These are phyloP conservation scores for Myotis findleyi DNA, from an alignment of 2,797 vertebrate genomes.

Conservation along the genomic window DNA sequence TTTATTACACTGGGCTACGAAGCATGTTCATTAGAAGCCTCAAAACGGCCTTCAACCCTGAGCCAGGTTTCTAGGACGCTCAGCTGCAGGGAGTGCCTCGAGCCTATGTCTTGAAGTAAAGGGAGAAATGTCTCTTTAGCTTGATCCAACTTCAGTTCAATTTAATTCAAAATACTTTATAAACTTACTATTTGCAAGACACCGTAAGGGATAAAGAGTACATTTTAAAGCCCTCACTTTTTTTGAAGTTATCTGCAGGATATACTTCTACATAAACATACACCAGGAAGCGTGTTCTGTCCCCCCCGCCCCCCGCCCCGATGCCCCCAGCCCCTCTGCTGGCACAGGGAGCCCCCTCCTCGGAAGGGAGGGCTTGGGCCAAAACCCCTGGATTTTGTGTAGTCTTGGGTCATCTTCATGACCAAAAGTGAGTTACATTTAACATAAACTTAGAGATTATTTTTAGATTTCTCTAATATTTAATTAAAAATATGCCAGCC, in stretches of 20 bases:
- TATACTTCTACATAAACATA: background rate
- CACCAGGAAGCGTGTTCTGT: background rate
- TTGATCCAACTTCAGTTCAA: background rate
- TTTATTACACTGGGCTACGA: background rate
- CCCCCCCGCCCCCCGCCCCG: too few species aligned
- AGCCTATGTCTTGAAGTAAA: background rate
- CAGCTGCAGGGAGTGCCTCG: background rate
- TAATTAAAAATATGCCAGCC: background rate
- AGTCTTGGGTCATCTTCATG: background rate
- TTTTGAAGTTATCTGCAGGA: background rate
- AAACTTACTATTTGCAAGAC: background rate
- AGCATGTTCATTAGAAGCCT: background rate
- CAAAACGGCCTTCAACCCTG: background rate
- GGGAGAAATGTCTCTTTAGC: background rate
- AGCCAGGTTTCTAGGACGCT: background rate
- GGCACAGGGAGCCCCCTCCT: background rate
- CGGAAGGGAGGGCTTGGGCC: background rate
- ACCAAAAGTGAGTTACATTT: background rate
- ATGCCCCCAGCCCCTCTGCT: too few species aligned
- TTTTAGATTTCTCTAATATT: background rate
- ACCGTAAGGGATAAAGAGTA: background rate
- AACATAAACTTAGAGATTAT: constrained; percentile 7
- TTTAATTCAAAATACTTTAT: too few species aligned
- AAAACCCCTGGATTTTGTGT: background rate
- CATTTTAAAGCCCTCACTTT: background rate